Evolutionary conservation across 1,140 invertebrate species (phyloP), one percentile per base, ranked within the genome.

Genomic region (Daktulosphaira vitifoliae): DNA sequence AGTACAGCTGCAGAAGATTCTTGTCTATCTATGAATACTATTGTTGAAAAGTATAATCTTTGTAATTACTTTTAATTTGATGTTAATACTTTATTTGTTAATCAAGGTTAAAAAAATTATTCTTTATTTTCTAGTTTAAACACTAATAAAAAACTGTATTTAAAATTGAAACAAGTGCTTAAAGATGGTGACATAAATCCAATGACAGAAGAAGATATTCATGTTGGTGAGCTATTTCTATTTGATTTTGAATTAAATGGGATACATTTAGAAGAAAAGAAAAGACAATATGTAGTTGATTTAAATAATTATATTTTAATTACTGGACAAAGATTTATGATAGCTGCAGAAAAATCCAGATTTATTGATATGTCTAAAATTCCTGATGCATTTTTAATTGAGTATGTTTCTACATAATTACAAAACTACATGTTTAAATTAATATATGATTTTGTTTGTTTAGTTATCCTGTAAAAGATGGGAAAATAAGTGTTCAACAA

Each of bases 241-340:
- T 92, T 94, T 76, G 95, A 98, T 75, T 98, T 98, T 78, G 93
- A 98, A 74, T 92, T 96, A 75, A 88, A 88, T 77, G 95, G 94
- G 7, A 98, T 98, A 69, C 93, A 98, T 75, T 78, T 98, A 53
- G 81, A 84, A n/a, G 87, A 93, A 69, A 73, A 79, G 3, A 80
- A 87, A 68, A 77, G 92, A 54, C 74, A 82, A 67, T 76, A 81
- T 68, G 92, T 96, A 66, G 92, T 96, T 0, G 77, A 82, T 2
- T 77, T 96, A 1, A 96, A 95, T 74, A 86, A 96, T 74, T 77
- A 78, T 39, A 89, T 91, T 23, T 73, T 84, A 50, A 81, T 90
- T 75, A 76, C 89, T 3, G 92, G 93, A 1, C 91, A 93, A 72
- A 81, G 84, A 69, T 97, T 97, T 73, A 88, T 92, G 80, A 78